Conservation (phyloP, 1,140 invertebrate species). For the Steinernema feltiae region DNA sequence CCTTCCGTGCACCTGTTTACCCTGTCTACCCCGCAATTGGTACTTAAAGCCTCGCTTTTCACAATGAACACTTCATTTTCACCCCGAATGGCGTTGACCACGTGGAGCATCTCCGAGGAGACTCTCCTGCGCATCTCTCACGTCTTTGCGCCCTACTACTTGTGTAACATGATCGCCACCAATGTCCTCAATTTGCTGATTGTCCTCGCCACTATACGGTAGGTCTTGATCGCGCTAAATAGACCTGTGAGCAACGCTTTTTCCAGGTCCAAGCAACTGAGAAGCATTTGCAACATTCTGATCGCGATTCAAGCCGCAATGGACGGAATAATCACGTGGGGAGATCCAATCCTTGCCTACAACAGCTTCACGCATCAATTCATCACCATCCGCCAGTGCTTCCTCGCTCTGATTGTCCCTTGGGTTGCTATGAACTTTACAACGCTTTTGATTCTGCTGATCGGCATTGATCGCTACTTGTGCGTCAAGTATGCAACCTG, state of each 20-base stretch:
- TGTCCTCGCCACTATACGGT: background rate
- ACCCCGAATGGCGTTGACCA: constrained; percentile 18
- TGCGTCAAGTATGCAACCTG: background rate
- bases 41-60: too few relatives aligned
- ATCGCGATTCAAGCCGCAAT: background rate
- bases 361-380: background rate
- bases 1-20: background rate
- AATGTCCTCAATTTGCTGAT: background rate
- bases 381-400: background rate
- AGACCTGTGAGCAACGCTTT: background rate
- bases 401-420: background rate
- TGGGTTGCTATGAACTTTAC: constrained; percentile 5
- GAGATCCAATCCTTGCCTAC: background rate
- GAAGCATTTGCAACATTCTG: background rate
- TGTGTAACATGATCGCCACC: background rate
- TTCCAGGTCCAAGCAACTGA: background rate
- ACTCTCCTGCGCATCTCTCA: background rate
- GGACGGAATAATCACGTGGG: background rate
- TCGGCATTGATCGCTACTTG: background rate
- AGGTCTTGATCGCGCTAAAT: background rate
- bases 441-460: background rate
- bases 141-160: background rate
- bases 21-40: too few relatives aligned
- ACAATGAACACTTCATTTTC: too few relatives aligned
- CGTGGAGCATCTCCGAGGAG: background rate